These are phyloP conservation scores for Chloebia gouldiae DNA, from an alignment of 2,113 vertebrate genomes.

Conservation along the genomic window DNA sequence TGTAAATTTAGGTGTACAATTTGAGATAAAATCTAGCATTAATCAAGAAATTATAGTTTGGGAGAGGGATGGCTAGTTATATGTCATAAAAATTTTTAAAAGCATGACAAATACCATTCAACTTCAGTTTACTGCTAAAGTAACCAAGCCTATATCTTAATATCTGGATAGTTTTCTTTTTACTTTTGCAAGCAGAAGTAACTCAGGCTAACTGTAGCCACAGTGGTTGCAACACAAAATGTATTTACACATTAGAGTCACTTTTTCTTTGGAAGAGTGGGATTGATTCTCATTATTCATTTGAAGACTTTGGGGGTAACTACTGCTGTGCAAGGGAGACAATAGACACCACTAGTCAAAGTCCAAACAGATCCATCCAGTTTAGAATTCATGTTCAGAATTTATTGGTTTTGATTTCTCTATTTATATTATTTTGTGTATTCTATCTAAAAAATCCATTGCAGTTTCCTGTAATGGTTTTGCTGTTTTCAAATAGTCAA, in stretches of 20 bases:
- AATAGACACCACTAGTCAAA: neutral
- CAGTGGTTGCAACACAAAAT: neutral
- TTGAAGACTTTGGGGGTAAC: neutral
- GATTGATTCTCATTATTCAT: neutral
- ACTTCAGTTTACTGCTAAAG: neutral
- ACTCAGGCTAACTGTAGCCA: neutral
- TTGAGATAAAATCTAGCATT: neutral
- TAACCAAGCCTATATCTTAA: neutral
- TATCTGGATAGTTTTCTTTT: neutral
- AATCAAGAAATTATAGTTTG: neutral
- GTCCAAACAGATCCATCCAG: neutral
- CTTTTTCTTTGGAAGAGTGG: neutral
- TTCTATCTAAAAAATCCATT: neutral
- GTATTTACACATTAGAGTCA: fast-evolving
- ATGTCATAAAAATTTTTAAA: neutral
- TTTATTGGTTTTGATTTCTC: neutral
- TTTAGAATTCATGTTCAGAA: neutral
- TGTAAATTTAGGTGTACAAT: neutral
- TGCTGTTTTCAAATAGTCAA: neutral
- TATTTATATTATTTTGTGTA: neutral
- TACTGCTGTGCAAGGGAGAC: neutral
- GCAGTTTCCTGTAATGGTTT: neutral
- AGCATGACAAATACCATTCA: neutral
- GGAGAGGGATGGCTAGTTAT: fast-evolving
- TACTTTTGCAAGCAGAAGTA: neutral